Evolutionary conservation across 2,113 vertebrate species (phyloP), one percentile per base, ranked within the genome.

Genomic region (Carassius gibelio): DNA sequence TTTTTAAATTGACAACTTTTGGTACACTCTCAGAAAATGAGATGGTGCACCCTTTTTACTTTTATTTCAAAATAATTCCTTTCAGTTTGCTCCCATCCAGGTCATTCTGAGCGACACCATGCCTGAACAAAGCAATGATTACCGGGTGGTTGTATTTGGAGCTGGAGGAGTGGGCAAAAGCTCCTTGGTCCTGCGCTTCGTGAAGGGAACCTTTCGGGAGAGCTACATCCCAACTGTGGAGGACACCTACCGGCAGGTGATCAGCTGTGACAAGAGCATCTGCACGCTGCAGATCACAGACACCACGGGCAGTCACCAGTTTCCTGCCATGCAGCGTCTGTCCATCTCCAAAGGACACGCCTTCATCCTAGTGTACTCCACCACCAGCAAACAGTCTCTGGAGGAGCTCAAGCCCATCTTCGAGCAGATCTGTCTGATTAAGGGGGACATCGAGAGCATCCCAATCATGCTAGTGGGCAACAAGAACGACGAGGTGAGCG

Each of bases 221-320:
- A 87, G 83, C 72, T 88, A 88, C 87, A 84, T 88, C 85, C 85
- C 87, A 7, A 88, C 89, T 4, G 71, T 88, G 1, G 89, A 88
- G 86, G 87, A 88, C 81, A 88, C 87, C 2, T 88, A 88, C 81
- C 62, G 87, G 59, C 84, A 88, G 78, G 89, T 88, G 52, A 88
- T 89, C 79, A 89, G 89, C 83, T 89, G 89, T 34, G 89, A 89
- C 87, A 89, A 89, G 75, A 89, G 89, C 83, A 88, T 89, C 85
- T 89, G 89, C 80, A 89, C 89, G 0, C 85, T 89, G 13, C 89
- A 89, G 80, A 89, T 89, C 83, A 89, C 89, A 14, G 89, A 89
- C 89, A 89, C 89, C 69, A 89, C 89, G 0, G 89, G 89, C 10
- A 89, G 89, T 81, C 89, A 89, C 55, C 89, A 89, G 80, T 89